Evolutionary conservation across 37 sponge, comb jelly and placozoan genomes (phyloP).

Genomic region (Beroe forskalii): DNA sequence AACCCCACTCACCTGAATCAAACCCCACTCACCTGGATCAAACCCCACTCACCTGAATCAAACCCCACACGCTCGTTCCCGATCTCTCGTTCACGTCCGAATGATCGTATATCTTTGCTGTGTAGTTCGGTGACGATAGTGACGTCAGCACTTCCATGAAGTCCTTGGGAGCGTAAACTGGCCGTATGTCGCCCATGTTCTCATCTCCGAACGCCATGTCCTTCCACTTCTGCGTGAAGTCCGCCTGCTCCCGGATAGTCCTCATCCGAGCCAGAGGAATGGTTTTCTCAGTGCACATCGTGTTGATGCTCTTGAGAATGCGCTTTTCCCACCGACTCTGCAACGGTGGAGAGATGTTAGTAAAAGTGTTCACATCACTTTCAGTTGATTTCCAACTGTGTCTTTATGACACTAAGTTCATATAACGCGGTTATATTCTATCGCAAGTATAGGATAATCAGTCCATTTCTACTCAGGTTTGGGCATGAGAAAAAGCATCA

Average conservation of each 20-base stretch:
- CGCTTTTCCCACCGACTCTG: conserved; percentile 59
- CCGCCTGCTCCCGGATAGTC: conserved; percentile 56
- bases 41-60: conserved; percentile 31
- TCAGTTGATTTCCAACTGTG: too few species aligned
- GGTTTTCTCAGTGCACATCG: conserved; percentile 59
- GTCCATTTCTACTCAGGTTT: too few species aligned
- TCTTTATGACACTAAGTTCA: too few species aligned
- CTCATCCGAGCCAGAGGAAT: conserved; percentile 56
- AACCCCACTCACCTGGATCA: too few species aligned
- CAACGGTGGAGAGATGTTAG: too few species aligned
- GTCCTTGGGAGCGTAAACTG: conserved; percentile 62
- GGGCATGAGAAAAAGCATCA: too few species aligned
- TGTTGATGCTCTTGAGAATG: conserved; percentile 61
- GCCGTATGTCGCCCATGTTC: conserved; percentile 61
- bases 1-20: too few species aligned
- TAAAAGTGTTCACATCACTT: too few species aligned
- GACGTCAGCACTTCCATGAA: conserved; percentile 64
- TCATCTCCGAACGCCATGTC: conserved; percentile 62
- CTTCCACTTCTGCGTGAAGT: conserved; percentile 64
- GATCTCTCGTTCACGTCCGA: conserved; percentile 61
- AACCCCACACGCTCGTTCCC: conserved; percentile 37
- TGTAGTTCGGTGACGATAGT: conserved; percentile 46
- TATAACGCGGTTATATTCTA: too few species aligned
- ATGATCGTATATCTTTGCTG: conserved; percentile 55
- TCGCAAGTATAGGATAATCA: too few species aligned